phyloP scores from a whole-genome alignment of 2,888 invertebrate species.

The Drosophila planitibia region DNA sequence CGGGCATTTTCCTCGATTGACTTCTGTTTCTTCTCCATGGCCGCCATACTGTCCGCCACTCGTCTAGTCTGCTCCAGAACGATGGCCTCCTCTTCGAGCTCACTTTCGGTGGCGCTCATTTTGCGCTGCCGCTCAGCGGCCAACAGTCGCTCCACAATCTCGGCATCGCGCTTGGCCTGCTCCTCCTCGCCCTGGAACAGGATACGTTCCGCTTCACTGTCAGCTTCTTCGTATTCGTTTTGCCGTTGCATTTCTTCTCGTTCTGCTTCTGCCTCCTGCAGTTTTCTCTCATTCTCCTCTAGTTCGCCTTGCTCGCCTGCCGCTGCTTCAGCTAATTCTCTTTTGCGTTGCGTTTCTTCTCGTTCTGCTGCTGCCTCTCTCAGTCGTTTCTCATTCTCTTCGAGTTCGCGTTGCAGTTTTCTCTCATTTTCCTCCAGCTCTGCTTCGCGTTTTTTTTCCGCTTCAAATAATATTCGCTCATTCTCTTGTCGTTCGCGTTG shows the following conservation, averaged over 20 bases:
- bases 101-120: slow-evolving; percentile 67
- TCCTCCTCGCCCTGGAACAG: slow-evolving; percentile 56
- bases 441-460: slow-evolving; percentile 35
- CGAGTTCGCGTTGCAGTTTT: slow-evolving; percentile 35
- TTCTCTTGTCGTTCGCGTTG: slow-evolving; percentile 30
- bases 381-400: slow-evolving; percentile 46
- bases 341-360: slow-evolving; percentile 30
- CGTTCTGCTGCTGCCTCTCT: slow-evolving; percentile 37
- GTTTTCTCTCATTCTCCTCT: slow-evolving; percentile 57
- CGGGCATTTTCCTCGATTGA: slow-evolving; percentile 82
- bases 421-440: slow-evolving; percentile 22
- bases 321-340: slow-evolving; percentile 36
- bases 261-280: slow-evolving; percentile 36
- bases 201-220: slow-evolving; percentile 51
- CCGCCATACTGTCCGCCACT: slow-evolving; percentile 50
- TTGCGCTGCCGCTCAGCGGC: slow-evolving; percentile 70
- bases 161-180: slow-evolving; percentile 62
- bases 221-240: slow-evolving; percentile 48
- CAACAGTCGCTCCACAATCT: slow-evolving; percentile 63
- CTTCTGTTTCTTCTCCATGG: slow-evolving; percentile 69
- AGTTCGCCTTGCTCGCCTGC: slow-evolving; percentile 44
- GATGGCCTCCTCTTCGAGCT: slow-evolving; percentile 67
- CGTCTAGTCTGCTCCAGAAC: slow-evolving; percentile 49
- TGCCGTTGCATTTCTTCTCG: slow-evolving; percentile 46
- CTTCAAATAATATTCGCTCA: slow-evolving; percentile 43